Percentiles rank a stretch among this genome's conserved stretches.
phyloP scores from a whole-genome alignment of 2,113 vertebrate species.

The Aptenodytes patagonicus region DNA sequence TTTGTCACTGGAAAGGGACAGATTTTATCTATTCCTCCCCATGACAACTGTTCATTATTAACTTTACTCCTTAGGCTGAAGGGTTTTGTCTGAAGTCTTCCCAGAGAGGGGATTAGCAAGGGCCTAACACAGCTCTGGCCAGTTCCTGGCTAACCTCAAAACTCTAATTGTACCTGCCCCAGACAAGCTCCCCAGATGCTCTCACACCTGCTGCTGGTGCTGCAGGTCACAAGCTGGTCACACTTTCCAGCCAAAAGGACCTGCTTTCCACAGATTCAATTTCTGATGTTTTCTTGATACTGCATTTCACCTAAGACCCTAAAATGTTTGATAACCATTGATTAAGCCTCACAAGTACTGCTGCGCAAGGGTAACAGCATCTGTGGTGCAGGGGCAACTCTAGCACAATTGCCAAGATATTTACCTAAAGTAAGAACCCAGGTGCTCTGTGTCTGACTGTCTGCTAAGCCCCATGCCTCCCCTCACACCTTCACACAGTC shows the following conservation, averaged over 20 bases:
- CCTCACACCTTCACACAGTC: not conserved
- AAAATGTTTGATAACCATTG: accelerated
- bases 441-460: not conserved
- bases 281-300: not conserved
- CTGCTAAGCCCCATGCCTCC: not conserved
- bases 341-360: not conserved
- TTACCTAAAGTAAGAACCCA: not conserved
- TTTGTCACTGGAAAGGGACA: not conserved
- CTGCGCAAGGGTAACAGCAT: not conserved
- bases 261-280: not conserved
- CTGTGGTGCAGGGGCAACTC: not conserved
- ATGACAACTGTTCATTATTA: not conserved
- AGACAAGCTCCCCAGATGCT: not conserved
- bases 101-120: constrained; percentile 11
- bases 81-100: not conserved
- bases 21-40: not conserved
- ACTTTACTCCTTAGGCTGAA: not conserved
- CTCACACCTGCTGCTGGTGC: not conserved
- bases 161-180: not conserved
- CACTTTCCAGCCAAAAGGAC: not conserved
- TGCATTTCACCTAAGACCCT: accelerated
- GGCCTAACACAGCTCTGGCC: not conserved
- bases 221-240: not conserved
- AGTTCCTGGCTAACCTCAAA: constrained; percentile 45
- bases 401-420: not conserved